These are phyloP conservation scores for Camponotus vicinus DNA, from an alignment of 1,140 invertebrate species.

Conservation along the genomic window DNA sequence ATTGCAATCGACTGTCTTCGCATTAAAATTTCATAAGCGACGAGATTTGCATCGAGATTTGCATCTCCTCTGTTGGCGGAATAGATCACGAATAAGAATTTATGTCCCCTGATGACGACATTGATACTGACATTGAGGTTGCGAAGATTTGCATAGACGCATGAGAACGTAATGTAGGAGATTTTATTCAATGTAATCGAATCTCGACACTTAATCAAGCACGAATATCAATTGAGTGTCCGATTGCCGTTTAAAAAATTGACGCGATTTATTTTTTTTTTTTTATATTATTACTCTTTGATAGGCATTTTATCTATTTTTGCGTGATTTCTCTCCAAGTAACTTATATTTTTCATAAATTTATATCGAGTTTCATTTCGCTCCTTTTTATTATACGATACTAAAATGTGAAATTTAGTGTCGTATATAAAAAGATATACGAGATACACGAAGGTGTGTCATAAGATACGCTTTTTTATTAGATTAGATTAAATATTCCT, in stretches of 20 bases:
- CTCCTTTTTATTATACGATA: not conserved
- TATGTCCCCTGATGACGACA: not conserved
- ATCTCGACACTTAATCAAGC: not conserved
- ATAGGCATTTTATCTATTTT: not conserved
- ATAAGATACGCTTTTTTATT: not conserved
- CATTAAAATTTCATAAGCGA: not conserved
- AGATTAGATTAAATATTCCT: not conserved
- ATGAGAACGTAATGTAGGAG: constrained; percentile 13
- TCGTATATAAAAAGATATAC: not conserved
- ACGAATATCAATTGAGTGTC: constrained; percentile 10
- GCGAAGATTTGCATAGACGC: constrained; percentile 40
- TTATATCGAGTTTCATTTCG: too few species aligned
- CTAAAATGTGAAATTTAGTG: not conserved
- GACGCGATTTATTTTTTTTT: not conserved
- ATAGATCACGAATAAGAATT: not conserved
- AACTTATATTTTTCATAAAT: too few species aligned
- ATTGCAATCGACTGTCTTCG: not conserved
- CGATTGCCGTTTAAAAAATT: not conserved
- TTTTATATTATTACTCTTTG: not conserved
- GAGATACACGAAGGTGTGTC: not conserved
- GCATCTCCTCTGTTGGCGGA: not conserved
- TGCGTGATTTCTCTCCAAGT: too few species aligned
- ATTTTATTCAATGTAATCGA: not conserved
- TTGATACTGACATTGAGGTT: not conserved
- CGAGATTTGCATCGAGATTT: not conserved